Evolutionary conservation across 2,797 vertebrate species (phyloP).

Genomic region (Tolypeutes matacus): DNA sequence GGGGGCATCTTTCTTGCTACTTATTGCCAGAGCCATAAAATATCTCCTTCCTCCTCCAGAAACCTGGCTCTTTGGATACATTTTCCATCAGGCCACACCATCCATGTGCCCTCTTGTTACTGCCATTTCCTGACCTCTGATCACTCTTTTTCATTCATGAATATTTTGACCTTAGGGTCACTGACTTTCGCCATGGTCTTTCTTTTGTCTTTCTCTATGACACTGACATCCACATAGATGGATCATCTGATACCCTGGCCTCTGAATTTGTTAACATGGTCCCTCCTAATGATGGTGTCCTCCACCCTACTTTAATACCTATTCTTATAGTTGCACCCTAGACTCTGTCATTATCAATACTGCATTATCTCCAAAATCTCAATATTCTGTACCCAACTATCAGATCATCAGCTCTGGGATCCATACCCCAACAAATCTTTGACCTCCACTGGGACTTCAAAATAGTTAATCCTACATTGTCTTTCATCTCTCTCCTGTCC

Average conservation of each 20-base stretch:
- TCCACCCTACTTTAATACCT: not conserved
- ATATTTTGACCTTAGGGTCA: not conserved
- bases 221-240: not conserved
- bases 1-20: not conserved
- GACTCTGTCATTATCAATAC: not conserved
- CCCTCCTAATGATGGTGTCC: not conserved
- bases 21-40: not conserved
- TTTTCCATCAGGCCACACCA: not conserved
- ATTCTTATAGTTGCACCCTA: not conserved
- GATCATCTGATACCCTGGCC: not conserved
- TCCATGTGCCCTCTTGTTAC: not conserved
- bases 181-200: not conserved
- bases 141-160: not conserved
- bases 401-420: not conserved
- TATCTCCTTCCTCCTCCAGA: not conserved
- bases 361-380: not conserved
- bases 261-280: not conserved
- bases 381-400: constrained; percentile 14
- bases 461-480: not conserved
- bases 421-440: not conserved
- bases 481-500: not conserved
- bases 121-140: not conserved
- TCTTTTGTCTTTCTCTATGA: not conserved
- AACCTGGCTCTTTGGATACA: not conserved
- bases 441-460: not conserved